A percentile compares a stretch with the other conserved stretches of the same genome.
These are phyloP conservation scores for Distichodus sexfasciatus DNA, from an alignment of 2,797 vertebrate species.

Conservation along the genomic window DNA sequence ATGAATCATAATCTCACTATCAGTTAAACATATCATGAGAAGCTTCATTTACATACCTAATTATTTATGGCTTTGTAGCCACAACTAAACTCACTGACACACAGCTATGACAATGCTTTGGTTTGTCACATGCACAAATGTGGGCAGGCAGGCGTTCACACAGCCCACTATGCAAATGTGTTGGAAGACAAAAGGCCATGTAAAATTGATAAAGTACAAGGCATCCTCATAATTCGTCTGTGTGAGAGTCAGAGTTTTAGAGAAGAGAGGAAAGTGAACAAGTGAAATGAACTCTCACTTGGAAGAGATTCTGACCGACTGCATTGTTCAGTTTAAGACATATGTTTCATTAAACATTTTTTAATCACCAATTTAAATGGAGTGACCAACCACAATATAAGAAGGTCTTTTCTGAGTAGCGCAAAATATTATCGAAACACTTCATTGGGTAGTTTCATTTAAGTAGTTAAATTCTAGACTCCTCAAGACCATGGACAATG, in stretches of 20 bases:
- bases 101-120: too few relatives aligned
- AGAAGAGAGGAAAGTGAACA: slow-evolving; percentile 13
- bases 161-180: slow-evolving; percentile 48
- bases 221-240: slow-evolving; percentile 29
- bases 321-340: background rate
- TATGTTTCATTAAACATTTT: background rate
- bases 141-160: slow-evolving; percentile 19
- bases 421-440: too few relatives aligned
- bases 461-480: too few relatives aligned
- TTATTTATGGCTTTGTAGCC: too few relatives aligned
- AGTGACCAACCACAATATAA: background rate
- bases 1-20: too few relatives aligned
- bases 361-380: background rate
- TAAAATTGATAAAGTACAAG: slow-evolving; percentile 57
- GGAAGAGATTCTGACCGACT: slow-evolving; percentile 1
- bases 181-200: slow-evolving; percentile 50
- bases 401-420: too few relatives aligned
- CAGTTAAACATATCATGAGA: too few relatives aligned
- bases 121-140: slow-evolving; percentile 1
- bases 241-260: slow-evolving; percentile 40
- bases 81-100: too few relatives aligned
- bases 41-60: too few relatives aligned
- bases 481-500: too few relatives aligned
- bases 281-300: slow-evolving; percentile 5
- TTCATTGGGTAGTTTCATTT: too few relatives aligned